Conservation (phyloP, 2,797 vertebrate species). For the Epinephelus awoara region DNA sequence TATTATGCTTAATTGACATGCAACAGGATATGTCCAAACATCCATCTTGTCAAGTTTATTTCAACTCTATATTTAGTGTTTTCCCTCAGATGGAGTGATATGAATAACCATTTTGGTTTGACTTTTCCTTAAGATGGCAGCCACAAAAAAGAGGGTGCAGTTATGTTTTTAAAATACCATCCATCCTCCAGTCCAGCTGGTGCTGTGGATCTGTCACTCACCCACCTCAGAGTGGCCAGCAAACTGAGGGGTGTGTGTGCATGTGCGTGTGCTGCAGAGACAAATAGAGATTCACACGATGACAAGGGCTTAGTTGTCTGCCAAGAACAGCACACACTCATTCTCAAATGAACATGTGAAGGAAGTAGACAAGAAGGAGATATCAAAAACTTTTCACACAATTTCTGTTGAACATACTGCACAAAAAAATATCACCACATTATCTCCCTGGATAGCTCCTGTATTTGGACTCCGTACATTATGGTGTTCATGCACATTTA, state of each 20-base stretch:
- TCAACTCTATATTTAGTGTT: slow-evolving; percentile 19
- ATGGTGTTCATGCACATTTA: background rate
- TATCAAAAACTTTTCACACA: background rate
- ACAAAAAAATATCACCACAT: background rate
- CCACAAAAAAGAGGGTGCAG: background rate
- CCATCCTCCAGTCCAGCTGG: slow-evolving; percentile 68
- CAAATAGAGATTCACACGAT: slow-evolving; percentile 39
- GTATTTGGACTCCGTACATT: background rate
- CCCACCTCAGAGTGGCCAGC: slow-evolving; percentile 45
- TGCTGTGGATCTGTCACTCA: slow-evolving; percentile 75
- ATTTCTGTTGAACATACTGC: background rate
- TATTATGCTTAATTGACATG: slow-evolving; percentile 29
- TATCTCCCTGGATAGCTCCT: background rate
- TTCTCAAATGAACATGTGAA: slow-evolving; percentile 36
- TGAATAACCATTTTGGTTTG: slow-evolving; percentile 23
- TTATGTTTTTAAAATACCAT: slow-evolving; percentile 37
- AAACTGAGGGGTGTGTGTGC: slow-evolving; percentile 8
- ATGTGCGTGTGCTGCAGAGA: slow-evolving; percentile 2
- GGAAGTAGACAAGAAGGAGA: slow-evolving; percentile 12
- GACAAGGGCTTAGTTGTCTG: slow-evolving; percentile 41
- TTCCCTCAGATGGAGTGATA: background rate
- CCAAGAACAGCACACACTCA: slow-evolving; percentile 54
- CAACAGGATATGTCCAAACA: slow-evolving; percentile 19
- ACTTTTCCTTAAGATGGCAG: slow-evolving; percentile 34
- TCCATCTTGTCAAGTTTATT: slow-evolving; percentile 8